Evolutionary conservation across 1,140 invertebrate species (phyloP).

Genomic region (Drosophila insularis): DNA sequence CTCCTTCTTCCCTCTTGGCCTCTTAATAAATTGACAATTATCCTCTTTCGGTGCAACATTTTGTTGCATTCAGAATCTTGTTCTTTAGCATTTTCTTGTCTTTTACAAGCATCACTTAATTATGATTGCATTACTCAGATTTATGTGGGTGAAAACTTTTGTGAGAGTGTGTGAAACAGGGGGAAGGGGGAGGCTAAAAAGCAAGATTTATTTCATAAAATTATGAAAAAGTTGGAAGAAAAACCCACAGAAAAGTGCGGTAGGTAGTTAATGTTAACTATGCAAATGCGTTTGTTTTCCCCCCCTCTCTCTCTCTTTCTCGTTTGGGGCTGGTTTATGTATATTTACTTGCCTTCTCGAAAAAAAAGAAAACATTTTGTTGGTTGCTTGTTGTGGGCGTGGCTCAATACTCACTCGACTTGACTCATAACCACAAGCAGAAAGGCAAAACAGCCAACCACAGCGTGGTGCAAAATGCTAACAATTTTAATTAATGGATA

Average conservation of each 20-base stretch:
- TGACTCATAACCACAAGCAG: neutral
- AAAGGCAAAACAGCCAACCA: conserved; percentile 56
- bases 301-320: conserved; percentile 7
- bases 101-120: conserved; percentile 43
- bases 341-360: conserved; percentile 69
- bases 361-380: conserved; percentile 24
- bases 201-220: conserved; percentile 58
- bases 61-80: conserved; percentile 17
- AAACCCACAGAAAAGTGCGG: conserved; percentile 53
- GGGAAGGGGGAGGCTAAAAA: conserved; percentile 5
- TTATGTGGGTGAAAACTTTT: conserved; percentile 62
- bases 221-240: conserved; percentile 25
- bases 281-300: conserved; percentile 69
- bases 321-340: conserved; percentile 65
- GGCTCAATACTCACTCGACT: conserved; percentile 28
- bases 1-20: conserved; percentile 19
- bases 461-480: conserved; percentile 52
- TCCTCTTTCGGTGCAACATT: conserved; percentile 13
- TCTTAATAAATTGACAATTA: conserved; percentile 61
- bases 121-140: conserved; percentile 62
- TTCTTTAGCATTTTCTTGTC: neutral
- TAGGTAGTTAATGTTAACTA: conserved; percentile 54
- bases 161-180: no score
- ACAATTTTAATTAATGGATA: conserved; percentile 80
- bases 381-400: conserved; percentile 21